These are phyloP conservation scores for Elysia chlorotica DNA, from an alignment of 1,140 invertebrate genomes.

Conservation along the genomic window DNA sequence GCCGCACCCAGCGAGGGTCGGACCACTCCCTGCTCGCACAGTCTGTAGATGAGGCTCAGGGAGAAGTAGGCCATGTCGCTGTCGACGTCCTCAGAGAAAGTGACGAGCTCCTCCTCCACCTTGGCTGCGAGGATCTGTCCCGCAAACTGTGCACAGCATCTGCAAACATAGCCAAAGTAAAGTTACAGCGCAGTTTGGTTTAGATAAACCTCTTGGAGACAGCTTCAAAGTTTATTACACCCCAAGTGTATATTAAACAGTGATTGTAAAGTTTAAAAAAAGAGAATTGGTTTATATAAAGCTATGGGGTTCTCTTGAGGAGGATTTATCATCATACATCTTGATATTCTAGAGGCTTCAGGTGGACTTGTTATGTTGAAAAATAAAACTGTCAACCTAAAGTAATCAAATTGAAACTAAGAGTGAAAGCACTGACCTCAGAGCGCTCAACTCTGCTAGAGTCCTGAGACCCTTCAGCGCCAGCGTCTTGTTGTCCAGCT, in stretches of 20 bases:
- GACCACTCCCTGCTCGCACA: slow-evolving; percentile 28
- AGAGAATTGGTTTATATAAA: neutral
- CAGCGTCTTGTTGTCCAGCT: slow-evolving; percentile 12
- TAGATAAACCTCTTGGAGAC: neutral
- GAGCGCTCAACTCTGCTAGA: slow-evolving; percentile 8
- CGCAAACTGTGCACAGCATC: slow-evolving; percentile 12
- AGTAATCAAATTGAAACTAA: neutral
- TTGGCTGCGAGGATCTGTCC: slow-evolving; percentile 21
- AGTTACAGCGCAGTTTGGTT: neutral
- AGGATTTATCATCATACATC: no score
- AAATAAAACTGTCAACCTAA: neutral
- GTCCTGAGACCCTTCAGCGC: slow-evolving; percentile 3
- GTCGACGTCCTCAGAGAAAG: neutral
- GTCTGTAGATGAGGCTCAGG: slow-evolving; percentile 26
- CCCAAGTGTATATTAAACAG: neutral
- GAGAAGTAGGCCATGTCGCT: slow-evolving; percentile 8
- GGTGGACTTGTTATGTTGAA: neutral
- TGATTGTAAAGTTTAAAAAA: neutral
- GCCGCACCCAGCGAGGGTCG: slow-evolving; percentile 33
- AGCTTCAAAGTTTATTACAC: neutral
- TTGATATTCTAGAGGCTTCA: no score
- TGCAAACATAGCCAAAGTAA: neutral
- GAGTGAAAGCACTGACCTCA: neutral
- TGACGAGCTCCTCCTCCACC: slow-evolving; percentile 13
- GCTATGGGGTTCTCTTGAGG: no score